These are phyloP conservation scores for Dipus sagitta DNA, from an alignment of 2,797 vertebrate species.

Conservation along the genomic window DNA sequence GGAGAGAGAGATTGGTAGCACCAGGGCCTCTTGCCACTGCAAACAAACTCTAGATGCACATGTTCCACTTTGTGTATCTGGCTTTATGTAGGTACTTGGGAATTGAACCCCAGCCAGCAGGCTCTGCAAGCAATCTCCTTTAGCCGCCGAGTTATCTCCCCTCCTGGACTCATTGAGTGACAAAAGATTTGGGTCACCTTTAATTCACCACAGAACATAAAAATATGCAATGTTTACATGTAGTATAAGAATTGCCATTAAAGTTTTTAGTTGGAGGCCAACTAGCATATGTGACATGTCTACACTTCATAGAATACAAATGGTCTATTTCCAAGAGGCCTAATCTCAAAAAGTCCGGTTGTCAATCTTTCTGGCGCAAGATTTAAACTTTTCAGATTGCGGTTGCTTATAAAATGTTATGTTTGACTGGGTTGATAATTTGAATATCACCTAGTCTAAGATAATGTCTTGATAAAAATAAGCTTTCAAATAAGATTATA, in stretches of 20 bases:
- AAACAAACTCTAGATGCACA: no score
- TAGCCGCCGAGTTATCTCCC: no score
- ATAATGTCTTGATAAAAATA: conserved; percentile 16
- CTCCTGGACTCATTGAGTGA: not conserved
- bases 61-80: no score
- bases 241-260: conserved; percentile 21
- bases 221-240: not conserved
- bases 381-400: not conserved
- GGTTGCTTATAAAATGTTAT: conserved; percentile 51
- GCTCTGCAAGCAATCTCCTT: no score
- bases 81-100: no score
- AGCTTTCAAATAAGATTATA: conserved; percentile 19
- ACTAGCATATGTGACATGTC: not conserved
- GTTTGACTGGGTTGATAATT: conserved; percentile 27
- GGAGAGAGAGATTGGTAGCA: no score
- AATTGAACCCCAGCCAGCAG: no score
- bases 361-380: not conserved
- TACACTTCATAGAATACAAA: not conserved
- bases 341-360: conserved; percentile 28
- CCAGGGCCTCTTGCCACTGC: no score
- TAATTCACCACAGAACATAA: not conserved
- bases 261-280: conserved; percentile 41
- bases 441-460: conserved; percentile 3
- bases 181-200: not conserved
- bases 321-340: not conserved